Conservation (phyloP, 2,888 invertebrate genomes). For the Cremastinae sp. region DNA sequence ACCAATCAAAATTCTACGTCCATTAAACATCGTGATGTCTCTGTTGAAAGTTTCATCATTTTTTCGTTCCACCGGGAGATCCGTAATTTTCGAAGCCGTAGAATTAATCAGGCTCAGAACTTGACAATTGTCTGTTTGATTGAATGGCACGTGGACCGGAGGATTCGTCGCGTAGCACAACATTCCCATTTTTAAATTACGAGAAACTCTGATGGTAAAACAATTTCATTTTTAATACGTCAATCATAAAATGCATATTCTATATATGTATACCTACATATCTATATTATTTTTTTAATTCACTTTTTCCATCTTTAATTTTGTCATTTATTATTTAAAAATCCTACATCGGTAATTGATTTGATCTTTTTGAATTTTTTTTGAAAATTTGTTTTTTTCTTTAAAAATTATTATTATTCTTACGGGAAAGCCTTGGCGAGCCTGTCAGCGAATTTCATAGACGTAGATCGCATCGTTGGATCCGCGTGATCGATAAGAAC, state of each 20-base stretch:
- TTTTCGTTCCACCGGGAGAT: slow-evolving; percentile 11
- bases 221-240: not conserved
- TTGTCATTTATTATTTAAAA: too few species aligned
- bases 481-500: slow-evolving; percentile 64
- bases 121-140: slow-evolving; percentile 65
- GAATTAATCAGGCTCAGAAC: slow-evolving; percentile 48
- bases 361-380: too few species aligned
- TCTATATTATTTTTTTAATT: slow-evolving; percentile 4
- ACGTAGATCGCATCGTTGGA: slow-evolving; percentile 52
- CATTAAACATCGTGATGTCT: slow-evolving; percentile 63
- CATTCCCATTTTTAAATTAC: slow-evolving; percentile 66
- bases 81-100: slow-evolving; percentile 35
- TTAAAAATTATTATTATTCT: slow-evolving; percentile 27
- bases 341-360: too few species aligned
- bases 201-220: slow-evolving; percentile 54
- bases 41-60: slow-evolving; percentile 54
- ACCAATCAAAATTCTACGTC: slow-evolving; percentile 66
- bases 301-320: too few species aligned
- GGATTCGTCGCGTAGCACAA: slow-evolving; percentile 52
- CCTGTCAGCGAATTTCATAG: slow-evolving; percentile 60
- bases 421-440: slow-evolving; percentile 66
- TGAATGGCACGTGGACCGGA: slow-evolving; percentile 60
- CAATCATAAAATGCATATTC: too few species aligned
- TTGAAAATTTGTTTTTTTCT: too few species aligned
- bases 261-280: too few species aligned